Conservation (phyloP, 2,888 invertebrate genomes). For the Epinotia bilunana region DNA sequence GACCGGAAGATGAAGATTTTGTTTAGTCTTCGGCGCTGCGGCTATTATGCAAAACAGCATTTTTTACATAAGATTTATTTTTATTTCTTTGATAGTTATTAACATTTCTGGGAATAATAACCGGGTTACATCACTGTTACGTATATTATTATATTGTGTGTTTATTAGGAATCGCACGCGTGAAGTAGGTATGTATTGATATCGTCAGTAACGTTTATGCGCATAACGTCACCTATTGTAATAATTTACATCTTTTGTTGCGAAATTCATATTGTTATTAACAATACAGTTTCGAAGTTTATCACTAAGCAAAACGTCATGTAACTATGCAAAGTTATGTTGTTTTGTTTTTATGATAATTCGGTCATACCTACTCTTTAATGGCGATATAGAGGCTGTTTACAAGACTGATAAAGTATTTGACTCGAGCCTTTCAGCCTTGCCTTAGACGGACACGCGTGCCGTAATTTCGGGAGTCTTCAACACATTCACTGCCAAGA, state of each 20-base stretch:
- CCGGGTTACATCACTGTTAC: not conserved
- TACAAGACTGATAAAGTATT: not conserved
- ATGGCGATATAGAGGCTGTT: not conserved
- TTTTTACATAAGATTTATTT: not conserved
- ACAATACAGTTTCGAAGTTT: conserved; percentile 27
- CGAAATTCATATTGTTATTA: conserved; percentile 18
- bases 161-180: conserved; percentile 14
- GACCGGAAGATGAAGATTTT: not conserved
- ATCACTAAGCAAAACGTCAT: conserved; percentile 28
- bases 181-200: conserved; percentile 11
- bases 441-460: not conserved
- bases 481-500: no score
- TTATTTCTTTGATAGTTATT: not conserved
- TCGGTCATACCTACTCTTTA: not conserved
- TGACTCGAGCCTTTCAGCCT: not conserved
- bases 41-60: not conserved
- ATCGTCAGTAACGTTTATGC: conserved; percentile 35
- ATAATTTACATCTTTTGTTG: conserved; percentile 40
- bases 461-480: not conserved
- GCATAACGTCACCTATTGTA: conserved; percentile 42
- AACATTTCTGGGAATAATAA: not conserved
- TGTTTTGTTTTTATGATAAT: conserved; percentile 5
- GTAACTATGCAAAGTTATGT: not conserved
- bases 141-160: conserved; percentile 24
- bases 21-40: not conserved